Conservation (phyloP, 2,113 vertebrate species). For the Amazona guildingii region DNA sequence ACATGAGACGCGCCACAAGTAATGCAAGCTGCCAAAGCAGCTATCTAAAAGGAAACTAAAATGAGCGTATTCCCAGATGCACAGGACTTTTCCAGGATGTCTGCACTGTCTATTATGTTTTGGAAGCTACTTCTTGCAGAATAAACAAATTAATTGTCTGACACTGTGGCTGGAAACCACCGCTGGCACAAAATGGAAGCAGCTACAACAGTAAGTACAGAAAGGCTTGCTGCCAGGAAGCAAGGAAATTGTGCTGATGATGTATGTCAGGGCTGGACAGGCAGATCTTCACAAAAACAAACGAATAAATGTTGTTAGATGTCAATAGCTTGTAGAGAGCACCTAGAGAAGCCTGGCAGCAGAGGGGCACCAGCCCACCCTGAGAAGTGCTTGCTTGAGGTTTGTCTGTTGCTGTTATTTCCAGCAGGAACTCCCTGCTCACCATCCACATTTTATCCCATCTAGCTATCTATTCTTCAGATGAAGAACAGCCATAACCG, state of each 20-base stretch:
- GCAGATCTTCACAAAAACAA: neutral
- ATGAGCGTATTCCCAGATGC: neutral
- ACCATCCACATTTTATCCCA: neutral
- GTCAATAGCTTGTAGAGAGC: neutral
- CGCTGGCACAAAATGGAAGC: slow-evolving; percentile 38
- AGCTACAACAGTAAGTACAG: slow-evolving; percentile 37
- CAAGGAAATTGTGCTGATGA: neutral
- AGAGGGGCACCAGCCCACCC: fast-evolving
- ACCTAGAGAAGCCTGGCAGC: neutral
- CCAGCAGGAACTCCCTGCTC: neutral
- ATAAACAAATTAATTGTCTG: slow-evolving; percentile 53
- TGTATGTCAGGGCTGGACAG: neutral
- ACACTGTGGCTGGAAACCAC: slow-evolving; percentile 36
- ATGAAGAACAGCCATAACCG: neutral
- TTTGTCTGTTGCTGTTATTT: neutral
- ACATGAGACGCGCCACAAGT: neutral
- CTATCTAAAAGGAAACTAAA: slow-evolving; percentile 28
- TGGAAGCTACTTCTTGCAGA: neutral
- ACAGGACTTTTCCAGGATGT: slow-evolving; percentile 20
- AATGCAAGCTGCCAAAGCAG: neutral
- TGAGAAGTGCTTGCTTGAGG: neutral
- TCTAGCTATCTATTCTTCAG: neutral
- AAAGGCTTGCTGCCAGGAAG: slow-evolving; percentile 11
- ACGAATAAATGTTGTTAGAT: neutral
- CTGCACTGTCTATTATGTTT: slow-evolving; percentile 28